Conservation (phyloP, 2,888 invertebrate genomes). For the Cantharis lateralis region DNA sequence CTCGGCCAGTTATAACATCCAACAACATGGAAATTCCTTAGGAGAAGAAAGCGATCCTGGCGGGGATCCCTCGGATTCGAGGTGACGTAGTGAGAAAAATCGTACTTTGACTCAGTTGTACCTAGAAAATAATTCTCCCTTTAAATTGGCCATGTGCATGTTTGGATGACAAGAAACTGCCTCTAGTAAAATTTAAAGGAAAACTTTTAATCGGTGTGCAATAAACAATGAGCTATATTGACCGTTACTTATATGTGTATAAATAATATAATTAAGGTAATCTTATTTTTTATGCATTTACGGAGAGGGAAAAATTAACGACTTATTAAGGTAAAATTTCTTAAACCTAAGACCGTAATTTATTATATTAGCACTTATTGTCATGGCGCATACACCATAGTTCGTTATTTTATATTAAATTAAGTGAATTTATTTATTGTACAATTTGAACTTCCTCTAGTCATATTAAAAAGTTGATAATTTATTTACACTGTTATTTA, state of each 20-base stretch:
- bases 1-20: conserved; percentile 62
- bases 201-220: background rate
- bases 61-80: conserved; percentile 59
- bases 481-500: background rate
- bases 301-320: conserved; percentile 51
- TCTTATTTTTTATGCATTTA: conserved; percentile 35
- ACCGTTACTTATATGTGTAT: background rate
- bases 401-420: background rate
- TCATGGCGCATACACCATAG: background rate
- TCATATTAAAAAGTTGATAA: background rate
- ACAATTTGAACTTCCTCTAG: background rate
- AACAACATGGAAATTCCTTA: conserved; percentile 60
- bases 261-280: background rate
- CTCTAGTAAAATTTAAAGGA: background rate
- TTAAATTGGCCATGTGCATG: conserved; percentile 52
- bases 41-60: conserved; percentile 63
- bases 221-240: background rate
- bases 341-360: conserved; percentile 18
- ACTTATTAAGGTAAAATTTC: conserved; percentile 39
- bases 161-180: conserved; percentile 48
- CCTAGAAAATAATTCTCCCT: conserved; percentile 48
- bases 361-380: background rate
- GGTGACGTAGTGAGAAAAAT: conserved; percentile 59
- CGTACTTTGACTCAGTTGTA: conserved; percentile 42
- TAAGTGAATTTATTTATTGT: background rate